Evolutionary conservation across 2,797 vertebrate species (phyloP), one percentile per base, ranked within the genome.

Genomic region (Amblyopsis hoosieri): DNA sequence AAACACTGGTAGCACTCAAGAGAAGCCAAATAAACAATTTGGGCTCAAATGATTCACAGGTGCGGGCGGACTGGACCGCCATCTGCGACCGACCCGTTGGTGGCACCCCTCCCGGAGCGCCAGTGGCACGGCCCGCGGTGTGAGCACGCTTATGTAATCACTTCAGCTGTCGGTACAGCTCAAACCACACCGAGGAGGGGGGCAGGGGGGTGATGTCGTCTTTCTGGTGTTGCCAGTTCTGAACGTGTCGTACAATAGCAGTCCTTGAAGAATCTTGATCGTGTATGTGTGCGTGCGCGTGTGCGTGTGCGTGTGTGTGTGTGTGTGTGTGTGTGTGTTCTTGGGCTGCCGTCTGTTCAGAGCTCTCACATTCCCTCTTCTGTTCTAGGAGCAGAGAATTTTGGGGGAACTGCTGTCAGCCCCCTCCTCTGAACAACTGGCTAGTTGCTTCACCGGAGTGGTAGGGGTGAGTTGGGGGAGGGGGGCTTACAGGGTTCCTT

Each of bases 41-140:
- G 71, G 80, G 75, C 57, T 72, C 78, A 92, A 94, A 95, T 94
- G 85, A 91, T 90, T 94, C 92, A 85, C 93, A 95, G 92, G 92
- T 94, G 92, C 76, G 78, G 88, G 74, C 72, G 58, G 65, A 66
- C 75, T 64, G 76, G 83, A 76, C 79, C 67, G 87, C 87, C 90
- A 87, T 93, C 90, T 91, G 86, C 52, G 74, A 85, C 56, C 14
- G 78, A 69, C 57, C 63, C 62, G 13, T 17, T 2, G 82, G 85
- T 88, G 88, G 82, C 85, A 74, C 57, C 55, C 66, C 78, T 71
- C 75, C 71, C 72, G 74, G 60, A 23, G 10, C 81, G 61, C 78
- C 6, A 66, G 85, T 83, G 88, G 76, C 75, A 77, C 78, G 45
- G 69, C 66, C 76, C 62, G 54, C 76, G 51, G 74, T 50, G 13